Evolutionary conservation across 1,140 invertebrate species (phyloP).

Genomic region (Panagrolaimus sp.): DNA sequence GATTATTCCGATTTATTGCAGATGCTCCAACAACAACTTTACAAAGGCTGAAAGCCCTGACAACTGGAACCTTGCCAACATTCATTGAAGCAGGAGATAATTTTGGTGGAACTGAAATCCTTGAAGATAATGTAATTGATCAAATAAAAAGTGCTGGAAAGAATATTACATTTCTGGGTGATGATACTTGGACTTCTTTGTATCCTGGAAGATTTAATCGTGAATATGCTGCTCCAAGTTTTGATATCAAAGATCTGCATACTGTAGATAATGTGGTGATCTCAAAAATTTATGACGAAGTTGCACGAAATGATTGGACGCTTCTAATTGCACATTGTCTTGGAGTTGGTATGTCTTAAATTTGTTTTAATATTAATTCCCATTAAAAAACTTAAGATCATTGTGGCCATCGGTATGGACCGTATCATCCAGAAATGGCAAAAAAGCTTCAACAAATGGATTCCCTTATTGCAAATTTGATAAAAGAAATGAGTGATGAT

Average conservation of each 20-base stretch:
- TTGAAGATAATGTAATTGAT: constrained; percentile 86
- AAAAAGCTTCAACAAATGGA: constrained; percentile 85
- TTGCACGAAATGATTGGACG: constrained; percentile 70
- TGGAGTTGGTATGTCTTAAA: no score
- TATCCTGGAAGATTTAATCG: constrained; percentile 75
- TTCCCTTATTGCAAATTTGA: constrained; percentile 69
- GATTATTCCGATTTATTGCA: constrained; percentile 68
- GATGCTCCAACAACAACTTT: constrained; percentile 95
- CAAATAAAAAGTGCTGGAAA: constrained; percentile 66
- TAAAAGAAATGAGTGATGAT: constrained; percentile 70
- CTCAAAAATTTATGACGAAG: constrained; percentile 30
- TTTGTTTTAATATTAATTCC: no score
- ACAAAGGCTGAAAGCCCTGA: constrained; percentile 87
- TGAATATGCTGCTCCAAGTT: constrained; percentile 79
- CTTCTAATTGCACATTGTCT: constrained; percentile 84
- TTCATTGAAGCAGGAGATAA: constrained; percentile 88
- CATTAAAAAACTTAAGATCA: no score
- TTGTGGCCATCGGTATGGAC: constrained; percentile 88
- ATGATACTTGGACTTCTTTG: constrained; percentile 79
- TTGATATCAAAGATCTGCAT: constrained; percentile 92
- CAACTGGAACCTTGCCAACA: constrained; percentile 88
- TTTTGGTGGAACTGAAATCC: constrained; percentile 80
- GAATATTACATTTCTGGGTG: constrained; percentile 79
- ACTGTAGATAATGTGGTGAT: constrained; percentile 77
- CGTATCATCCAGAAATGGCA: constrained; percentile 82